Evolutionary conservation across 2,113 vertebrate species (phyloP).

Genomic region (Scytalopus superciliaris): DNA sequence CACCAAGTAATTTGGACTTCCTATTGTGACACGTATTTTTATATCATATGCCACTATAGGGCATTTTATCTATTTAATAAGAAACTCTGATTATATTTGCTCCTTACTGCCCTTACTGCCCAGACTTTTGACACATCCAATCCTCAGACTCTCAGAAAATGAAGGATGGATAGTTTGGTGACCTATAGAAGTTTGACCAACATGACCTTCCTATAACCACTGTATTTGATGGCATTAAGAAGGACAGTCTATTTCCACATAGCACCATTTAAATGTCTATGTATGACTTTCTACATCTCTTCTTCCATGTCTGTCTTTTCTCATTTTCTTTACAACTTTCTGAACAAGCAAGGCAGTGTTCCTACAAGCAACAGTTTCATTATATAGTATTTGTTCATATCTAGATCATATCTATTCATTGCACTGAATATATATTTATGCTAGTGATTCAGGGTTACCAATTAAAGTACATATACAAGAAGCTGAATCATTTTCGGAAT

Average conservation of each 20-base stretch:
- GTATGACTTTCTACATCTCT: not conserved
- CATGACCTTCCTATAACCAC: not conserved
- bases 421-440: not conserved
- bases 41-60: not conserved
- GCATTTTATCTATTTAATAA: not conserved
- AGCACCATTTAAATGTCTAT: not conserved
- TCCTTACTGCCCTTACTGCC: not conserved
- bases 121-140: not conserved
- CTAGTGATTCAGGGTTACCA: not conserved
- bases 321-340: not conserved
- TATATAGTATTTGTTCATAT: not conserved
- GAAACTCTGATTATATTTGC: not conserved
- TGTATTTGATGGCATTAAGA: not conserved
- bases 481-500: not conserved
- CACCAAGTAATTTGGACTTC: not conserved
- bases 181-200: not conserved
- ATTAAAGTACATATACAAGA: not conserved
- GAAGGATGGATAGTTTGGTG: not conserved
- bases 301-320: not conserved
- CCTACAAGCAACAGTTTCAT: not conserved
- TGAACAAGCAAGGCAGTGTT: not conserved
- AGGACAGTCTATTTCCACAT: not conserved
- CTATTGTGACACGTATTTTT: not conserved
- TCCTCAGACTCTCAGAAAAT: not conserved
- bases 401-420: not conserved